Base-by-base conservation (phyloP, 2,113 vertebrate genomes). In the Cyanoramphus novaezelandiae region DNA sequence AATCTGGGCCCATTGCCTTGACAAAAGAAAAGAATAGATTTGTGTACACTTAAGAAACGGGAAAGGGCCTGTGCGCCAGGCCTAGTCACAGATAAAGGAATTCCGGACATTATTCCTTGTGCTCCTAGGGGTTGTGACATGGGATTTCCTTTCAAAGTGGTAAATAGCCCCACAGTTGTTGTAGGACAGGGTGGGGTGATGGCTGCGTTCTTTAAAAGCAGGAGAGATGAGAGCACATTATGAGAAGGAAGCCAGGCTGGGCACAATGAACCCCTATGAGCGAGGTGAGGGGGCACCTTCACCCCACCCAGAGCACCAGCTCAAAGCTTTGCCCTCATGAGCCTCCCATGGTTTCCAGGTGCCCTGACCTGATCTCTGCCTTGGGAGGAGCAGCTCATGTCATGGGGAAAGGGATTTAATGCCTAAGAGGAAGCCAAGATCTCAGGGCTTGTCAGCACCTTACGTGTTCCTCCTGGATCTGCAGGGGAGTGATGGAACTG, bases 21-120 rank as follows among this genome's bases (percentile, higher is more conserved):
- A 92, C 92, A 86, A 93, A 96, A 96, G 95, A 95, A 96, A 97
- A 92, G 84, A 96, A 95, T 91, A 92, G 86, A 94, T 95, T 95
- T 88, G 78, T 97, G 95, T 97, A 94, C 82, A 87, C 94, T 97
- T 94, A 82, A 89, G 97, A 82, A 88, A 97, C 88, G 60, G 98
- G 98, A 98, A 98, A 91, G 92, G 55, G 86, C 17, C 90, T 57
- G 85, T 96, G 86, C 44, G 83, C 79, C 82, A 96, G 93, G 82
- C 70, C 95, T 63, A 91, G 77, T 86, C 93, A 88, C 92, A 98
- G 97, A 98, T 97, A 93, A 97, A 98, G 98, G 98, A 99, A 98
- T 99, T 99, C 98, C 98, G 95, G 94, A 96, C 92, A 98, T 98
- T 98, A 98, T 98, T 97, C 68, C 95, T 90, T 21, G 71, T 88